Evolutionary conservation across 1,140 invertebrate genomes (phyloP).

Genomic region (Teleogryllus occipitalis): DNA sequence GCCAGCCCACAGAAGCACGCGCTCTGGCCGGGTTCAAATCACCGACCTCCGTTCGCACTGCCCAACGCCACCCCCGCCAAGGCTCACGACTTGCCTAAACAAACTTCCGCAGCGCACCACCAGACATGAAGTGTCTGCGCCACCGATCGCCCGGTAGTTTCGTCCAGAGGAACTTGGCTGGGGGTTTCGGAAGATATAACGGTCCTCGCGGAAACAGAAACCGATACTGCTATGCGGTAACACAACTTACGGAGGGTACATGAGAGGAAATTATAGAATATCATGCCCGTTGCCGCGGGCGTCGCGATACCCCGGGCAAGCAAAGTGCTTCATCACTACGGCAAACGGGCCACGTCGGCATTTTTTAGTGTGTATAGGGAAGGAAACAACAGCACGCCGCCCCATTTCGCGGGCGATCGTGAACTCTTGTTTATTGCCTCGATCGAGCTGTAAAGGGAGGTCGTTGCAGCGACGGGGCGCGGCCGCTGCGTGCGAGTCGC

Average conservation of each 20-base stretch:
- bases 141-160: too few relatives aligned
- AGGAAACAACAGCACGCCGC: neutral
- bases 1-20: too few relatives aligned
- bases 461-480: neutral
- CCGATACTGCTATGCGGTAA: neutral
- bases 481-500: neutral
- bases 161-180: too few relatives aligned
- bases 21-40: too few relatives aligned
- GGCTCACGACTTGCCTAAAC: too few relatives aligned
- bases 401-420: neutral
- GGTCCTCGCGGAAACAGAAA: neutral
- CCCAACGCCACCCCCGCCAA: too few relatives aligned
- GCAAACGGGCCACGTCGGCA: neutral
- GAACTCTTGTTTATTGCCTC: constrained; percentile 4
- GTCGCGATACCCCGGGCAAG: neutral
- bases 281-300: neutral
- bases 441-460: neutral
- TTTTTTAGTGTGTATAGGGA: neutral
- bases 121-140: too few relatives aligned
- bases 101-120: too few relatives aligned
- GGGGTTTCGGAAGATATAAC: neutral
- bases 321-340: neutral
- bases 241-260: neutral
- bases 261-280: neutral
- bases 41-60: too few relatives aligned